Percentiles rank a stretch among this genome's conserved stretches.
phyloP scores from a whole-genome alignment of 1,140 invertebrate species.

The Neodiprion lecontei region DNA sequence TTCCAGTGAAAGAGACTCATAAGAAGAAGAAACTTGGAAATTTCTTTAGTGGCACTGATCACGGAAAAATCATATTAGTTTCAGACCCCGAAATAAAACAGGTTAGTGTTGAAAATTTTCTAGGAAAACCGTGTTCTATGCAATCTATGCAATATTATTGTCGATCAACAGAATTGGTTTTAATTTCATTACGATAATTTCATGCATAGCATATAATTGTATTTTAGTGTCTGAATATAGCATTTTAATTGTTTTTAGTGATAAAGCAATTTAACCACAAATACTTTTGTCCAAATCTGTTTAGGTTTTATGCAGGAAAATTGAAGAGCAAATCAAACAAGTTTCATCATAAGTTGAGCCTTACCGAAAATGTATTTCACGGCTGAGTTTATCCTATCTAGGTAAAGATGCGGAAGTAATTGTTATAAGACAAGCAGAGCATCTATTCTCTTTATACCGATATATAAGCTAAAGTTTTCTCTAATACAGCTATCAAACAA shows the following conservation, averaged over 20 bases:
- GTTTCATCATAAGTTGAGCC: conserved; percentile 31
- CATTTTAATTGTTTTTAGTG: neutral
- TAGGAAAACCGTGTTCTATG: neutral
- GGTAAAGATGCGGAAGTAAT: neutral
- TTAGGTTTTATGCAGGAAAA: conserved; percentile 50
- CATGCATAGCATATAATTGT: neutral
- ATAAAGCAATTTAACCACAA: neutral
- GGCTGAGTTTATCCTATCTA: neutral
- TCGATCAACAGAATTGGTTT: neutral
- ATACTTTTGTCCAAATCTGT: conserved; percentile 13
- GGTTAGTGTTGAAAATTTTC: neutral
- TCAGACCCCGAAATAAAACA: conserved; percentile 31
- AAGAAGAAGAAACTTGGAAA: conserved; percentile 60
- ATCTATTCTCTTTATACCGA: neutral
- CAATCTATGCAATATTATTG: too few relatives aligned
- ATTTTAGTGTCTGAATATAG: neutral
- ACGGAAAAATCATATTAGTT: conserved; percentile 62
- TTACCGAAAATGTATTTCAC: neutral
- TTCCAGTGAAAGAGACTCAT: conserved; percentile 57
- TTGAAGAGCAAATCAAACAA: conserved; percentile 52
- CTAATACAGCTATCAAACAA: neutral
- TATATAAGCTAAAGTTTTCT: neutral
- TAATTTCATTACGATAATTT: neutral
- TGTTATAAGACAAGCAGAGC: neutral
- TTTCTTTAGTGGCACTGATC: conserved; percentile 61